Evolutionary conservation across 2,888 invertebrate genomes (phyloP).

Genomic region (Oligia fasciuncula): DNA sequence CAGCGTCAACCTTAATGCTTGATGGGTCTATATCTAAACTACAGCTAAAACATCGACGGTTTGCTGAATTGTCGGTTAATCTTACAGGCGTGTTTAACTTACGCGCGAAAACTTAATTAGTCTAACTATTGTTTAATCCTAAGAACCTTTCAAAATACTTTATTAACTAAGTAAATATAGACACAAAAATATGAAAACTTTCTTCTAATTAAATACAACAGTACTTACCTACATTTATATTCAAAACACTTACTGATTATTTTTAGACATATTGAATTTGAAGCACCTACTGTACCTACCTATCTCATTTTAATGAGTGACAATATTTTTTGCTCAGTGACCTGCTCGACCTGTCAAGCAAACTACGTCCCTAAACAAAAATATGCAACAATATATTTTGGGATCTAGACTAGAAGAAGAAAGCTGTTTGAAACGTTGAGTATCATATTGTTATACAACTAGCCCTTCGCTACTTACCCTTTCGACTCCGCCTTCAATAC

Average conservation of each 20-base stretch:
- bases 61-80: constrained; percentile 79
- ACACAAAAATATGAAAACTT: constrained; percentile 25
- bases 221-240: not conserved
- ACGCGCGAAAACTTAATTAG: constrained; percentile 18
- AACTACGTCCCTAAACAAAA: not conserved
- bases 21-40: constrained; percentile 71
- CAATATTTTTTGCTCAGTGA: constrained; percentile 47
- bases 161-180: constrained; percentile 12
- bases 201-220: not conserved
- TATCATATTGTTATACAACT: constrained; percentile 20
- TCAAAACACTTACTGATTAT: constrained; percentile 4
- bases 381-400: not conserved
- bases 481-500: constrained; percentile 47
- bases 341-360: constrained; percentile 22
- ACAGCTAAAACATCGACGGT: constrained; percentile 85
- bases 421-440: constrained; percentile 19
- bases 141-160: constrained; percentile 10
- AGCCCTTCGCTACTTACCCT: constrained; percentile 54
- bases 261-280: not conserved
- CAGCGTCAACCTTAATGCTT: constrained; percentile 87
- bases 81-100: constrained; percentile 37
- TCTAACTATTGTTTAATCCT: not conserved
- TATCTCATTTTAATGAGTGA: not conserved
- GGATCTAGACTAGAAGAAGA: constrained; percentile 8
- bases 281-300: constrained; percentile 4